Evolutionary conservation across 2,797 vertebrate genomes (phyloP), one percentile per base, ranked within the genome.

Genomic region (Sciurus vulgaris): DNA sequence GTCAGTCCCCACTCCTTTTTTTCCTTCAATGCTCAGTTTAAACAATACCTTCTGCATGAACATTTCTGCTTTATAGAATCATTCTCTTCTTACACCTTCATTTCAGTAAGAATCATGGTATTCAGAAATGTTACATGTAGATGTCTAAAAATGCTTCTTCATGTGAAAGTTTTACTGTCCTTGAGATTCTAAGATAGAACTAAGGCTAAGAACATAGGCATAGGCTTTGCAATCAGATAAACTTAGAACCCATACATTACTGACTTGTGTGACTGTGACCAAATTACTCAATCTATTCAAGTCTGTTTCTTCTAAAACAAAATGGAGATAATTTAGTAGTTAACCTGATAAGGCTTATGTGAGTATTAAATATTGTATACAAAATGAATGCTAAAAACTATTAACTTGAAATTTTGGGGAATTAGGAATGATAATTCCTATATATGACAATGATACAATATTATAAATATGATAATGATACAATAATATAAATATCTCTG

Each of bases 41-140:
- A 83, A 15, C 61, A 65, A 28, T n/a, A 54, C 33, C 44, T 63
- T 89, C 38, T 92, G 17, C n/a, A 73, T 51, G 26, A 59, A 56
- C 0, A 49, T 30, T 63, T 82, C 33, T 54, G 49, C 26, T 61
- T 38, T 22, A 63, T 47, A 86, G 15, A 81, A 61, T 82, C n/a
- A 41, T 49, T 18, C 28, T 93, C 59, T 63, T 97, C 49, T 56
- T 81, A 76, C 96, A 95, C 81, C 56, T 96, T 47, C 83, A 96
- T 97, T 96, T 98, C 94, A 97, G 74, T 95, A 97, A 86, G 95
- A 94, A 76, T 84, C 77, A 63, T 8, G 79, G 59, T 82, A 96
- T 94, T 96, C 47, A 33, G 38, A 90, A 92, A 97, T 94, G 56
- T 41, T 76, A 8, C n/a, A 28, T 5, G 17, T 0, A 5, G 61